These are phyloP conservation scores for Lepeophtheirus salmonis DNA, from an alignment of 1,140 invertebrate genomes.

Conservation along the genomic window DNA sequence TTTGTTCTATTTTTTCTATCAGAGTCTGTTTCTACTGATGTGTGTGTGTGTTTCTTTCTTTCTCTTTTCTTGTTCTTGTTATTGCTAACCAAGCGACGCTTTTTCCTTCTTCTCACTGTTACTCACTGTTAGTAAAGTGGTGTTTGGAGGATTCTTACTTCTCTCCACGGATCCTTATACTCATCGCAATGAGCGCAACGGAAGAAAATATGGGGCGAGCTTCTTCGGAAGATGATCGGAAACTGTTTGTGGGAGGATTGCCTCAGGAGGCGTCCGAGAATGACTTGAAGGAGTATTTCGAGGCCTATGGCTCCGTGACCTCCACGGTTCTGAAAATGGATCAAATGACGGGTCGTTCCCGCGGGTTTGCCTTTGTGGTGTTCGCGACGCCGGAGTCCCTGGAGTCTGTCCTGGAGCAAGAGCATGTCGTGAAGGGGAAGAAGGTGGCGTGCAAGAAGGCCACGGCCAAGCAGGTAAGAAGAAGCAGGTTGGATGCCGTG, in stretches of 20 bases:
- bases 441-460: constrained; percentile 18
- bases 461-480: constrained; percentile 8
- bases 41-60: too few species aligned
- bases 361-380: constrained; percentile 16
- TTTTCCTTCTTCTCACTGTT: too few species aligned
- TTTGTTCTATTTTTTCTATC: too few species aligned
- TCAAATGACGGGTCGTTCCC: constrained; percentile 2
- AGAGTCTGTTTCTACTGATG: too few species aligned
- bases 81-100: too few species aligned
- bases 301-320: constrained; percentile 1
- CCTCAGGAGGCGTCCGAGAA: constrained; percentile 14
- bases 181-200: too few species aligned
- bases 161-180: too few species aligned
- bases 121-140: too few species aligned
- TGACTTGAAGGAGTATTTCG: constrained; percentile 16
- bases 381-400: constrained; percentile 3
- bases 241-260: constrained; percentile 13
- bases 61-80: too few species aligned
- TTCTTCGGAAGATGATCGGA: constrained; percentile 16
- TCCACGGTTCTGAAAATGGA: constrained; percentile 6
- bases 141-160: too few species aligned
- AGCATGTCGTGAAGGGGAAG: constrained; percentile 15
- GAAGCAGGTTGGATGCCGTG: not conserved
- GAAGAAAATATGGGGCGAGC: too few species aligned
- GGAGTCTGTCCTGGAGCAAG: not conserved